Evolutionary conservation across 2,888 invertebrate genomes (phyloP), one percentile per base, ranked within the genome.

Genomic region (Neelides folsomi): DNA sequence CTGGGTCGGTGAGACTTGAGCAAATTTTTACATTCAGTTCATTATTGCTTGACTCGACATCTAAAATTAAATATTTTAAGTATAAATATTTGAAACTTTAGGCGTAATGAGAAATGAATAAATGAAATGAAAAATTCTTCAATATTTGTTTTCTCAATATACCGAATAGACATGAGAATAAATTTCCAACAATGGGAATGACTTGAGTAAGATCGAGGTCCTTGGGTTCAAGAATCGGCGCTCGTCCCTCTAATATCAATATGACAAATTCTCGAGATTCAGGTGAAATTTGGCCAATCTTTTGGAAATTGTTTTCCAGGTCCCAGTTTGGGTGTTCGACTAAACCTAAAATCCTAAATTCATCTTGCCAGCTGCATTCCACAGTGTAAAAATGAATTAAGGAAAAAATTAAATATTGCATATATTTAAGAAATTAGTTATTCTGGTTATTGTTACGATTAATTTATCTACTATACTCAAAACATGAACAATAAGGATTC

Each of bases 151-250:
- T 27, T 27, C 27, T 27, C 59, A n/a, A n/a, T n/a, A 74, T 76
- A 74, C 81, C 80, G 66, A 82, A 79, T 68, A 81, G 79, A 73
- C 85, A 83, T 69, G 81, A 79, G 70, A 89, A 62, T 5, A 51
- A 87, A 66, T 79, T 78, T 65, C 79, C 78, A 72, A 87, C 83
- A 52, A 89, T 78, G 20, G 88, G 84, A 66, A 88, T 77, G 48
- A 84, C 81, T 70, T 80, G 80, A 71, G 87, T 86, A 66, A 88
- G 78, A 12, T 81, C 79, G 62, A 89, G 74, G 72, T 88, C 87
- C 48, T 53, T 57, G 20, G 56, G 55, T 10, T 52, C 51, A 10
- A 56, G 50, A 38, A 62, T 60, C 1, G 62, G 62, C 27, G 53
- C 57, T 41, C 58, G 47, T 45, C 58, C 62, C 39, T 60, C 60